Percentiles rank a stretch among this genome's conserved stretches.
Conservation (phyloP, 2,888 invertebrate species). For the Priocnemis perturbator region DNA sequence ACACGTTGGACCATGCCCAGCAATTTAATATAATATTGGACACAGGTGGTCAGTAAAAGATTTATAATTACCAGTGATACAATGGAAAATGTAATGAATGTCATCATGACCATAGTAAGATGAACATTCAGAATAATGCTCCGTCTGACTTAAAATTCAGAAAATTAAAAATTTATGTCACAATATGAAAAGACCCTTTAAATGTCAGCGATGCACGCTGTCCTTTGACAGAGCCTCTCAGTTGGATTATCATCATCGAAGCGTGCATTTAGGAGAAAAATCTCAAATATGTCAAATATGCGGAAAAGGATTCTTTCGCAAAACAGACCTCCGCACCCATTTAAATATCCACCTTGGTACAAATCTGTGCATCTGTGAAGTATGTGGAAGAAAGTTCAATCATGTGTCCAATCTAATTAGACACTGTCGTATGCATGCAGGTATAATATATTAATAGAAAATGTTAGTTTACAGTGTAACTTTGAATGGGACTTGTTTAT, state of each 20-base stretch:
- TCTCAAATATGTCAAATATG: constrained; percentile 71
- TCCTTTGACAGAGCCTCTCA: constrained; percentile 71
- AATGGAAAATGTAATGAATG: too few relatives aligned
- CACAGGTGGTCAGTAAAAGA: too few relatives aligned
- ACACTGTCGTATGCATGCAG: constrained; percentile 72
- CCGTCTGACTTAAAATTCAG: too few relatives aligned
- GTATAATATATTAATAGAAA: constrained; percentile 46
- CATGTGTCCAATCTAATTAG: constrained; percentile 74
- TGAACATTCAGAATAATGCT: too few relatives aligned
- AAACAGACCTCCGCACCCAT: constrained; percentile 72
- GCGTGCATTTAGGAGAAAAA: constrained; percentile 69
- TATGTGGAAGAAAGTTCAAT: constrained; percentile 73
- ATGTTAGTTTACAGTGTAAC: neutral
- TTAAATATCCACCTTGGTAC: constrained; percentile 73
- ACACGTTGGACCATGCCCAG: too few relatives aligned
- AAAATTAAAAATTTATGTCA: constrained; percentile 46
- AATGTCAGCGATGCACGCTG: constrained; percentile 63
- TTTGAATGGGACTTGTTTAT: neutral
- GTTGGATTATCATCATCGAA: constrained; percentile 67
- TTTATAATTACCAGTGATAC: too few relatives aligned
- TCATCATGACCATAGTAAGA: too few relatives aligned
- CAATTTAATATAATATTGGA: too few relatives aligned
- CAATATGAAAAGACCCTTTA: constrained; percentile 57
- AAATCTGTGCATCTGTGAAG: constrained; percentile 71
- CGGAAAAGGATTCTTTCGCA: constrained; percentile 69